Conservation (phyloP, 1,140 invertebrate species). For the Ceratoteleas bidentatus region DNA sequence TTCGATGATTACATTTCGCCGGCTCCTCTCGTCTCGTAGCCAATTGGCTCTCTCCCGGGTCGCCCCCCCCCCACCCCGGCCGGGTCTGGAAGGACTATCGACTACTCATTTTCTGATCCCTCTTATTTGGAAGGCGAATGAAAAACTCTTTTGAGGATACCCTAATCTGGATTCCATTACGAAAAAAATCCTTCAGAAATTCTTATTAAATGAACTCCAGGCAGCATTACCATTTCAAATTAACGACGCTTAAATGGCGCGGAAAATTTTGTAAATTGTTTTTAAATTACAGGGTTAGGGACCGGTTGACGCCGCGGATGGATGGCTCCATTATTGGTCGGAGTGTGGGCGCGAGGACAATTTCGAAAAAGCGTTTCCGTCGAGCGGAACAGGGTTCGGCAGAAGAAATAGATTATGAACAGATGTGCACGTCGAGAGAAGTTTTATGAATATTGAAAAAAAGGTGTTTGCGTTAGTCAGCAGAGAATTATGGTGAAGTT, state of each 20-base stretch:
- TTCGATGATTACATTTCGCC: conserved; percentile 67
- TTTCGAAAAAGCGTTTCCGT: no score
- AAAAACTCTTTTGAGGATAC: conserved; percentile 50
- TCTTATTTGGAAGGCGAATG: conserved; percentile 37
- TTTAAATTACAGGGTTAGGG: conserved; percentile 16
- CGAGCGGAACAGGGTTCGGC: no score
- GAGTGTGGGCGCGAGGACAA: no score
- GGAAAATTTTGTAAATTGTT: conserved; percentile 29
- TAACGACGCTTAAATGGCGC: conserved; percentile 21
- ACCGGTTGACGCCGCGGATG: no score
- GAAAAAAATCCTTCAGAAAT: conserved; percentile 32
- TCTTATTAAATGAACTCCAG: conserved; percentile 45
- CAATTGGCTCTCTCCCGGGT: conserved; percentile 19
- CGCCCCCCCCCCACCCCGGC: neutral
- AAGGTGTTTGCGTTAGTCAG: no score
- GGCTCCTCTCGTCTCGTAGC: conserved; percentile 17
- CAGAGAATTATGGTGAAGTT: no score
- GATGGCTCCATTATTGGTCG: no score
- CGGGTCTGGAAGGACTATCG: conserved; percentile 22
- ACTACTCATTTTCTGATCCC: conserved; percentile 56
- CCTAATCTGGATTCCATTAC: conserved; percentile 48
- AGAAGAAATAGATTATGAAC: no score
- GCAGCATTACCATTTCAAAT: conserved; percentile 31
- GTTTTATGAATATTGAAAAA: no score
- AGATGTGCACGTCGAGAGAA: no score